Evolutionary conservation across 2,797 vertebrate species (phyloP), one percentile per base, ranked within the genome.

Genomic region (Gallinago solitaria): DNA sequence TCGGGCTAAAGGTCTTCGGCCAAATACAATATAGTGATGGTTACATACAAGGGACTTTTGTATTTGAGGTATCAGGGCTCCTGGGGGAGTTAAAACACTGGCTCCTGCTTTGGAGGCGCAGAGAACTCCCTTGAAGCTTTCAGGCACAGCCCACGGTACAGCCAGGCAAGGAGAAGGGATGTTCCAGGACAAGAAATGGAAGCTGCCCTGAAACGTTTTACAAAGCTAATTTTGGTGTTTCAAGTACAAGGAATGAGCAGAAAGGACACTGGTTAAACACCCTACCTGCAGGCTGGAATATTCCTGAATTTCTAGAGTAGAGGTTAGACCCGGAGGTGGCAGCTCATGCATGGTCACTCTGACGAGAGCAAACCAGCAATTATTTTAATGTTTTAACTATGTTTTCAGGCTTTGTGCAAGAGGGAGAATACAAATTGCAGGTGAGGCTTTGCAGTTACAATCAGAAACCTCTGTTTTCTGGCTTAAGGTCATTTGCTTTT

Each of bases 401-500:
- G 94, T 95, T 95, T 95, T 93, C 94, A 91, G 96, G 95, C 95
- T 95, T 95, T 73, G 93, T 94, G 81, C 37, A 65, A 33, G 61
- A 59, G 68, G 91, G 74, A 90, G 88, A 95, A 95, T 93, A 96
- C 89, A 95, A 97, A 96, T 96, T 75, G 93, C 93, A 93, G 94
- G 96, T 89, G 81, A 94, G 90, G 50, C 50, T 75, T 81, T 95
- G 94, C 90, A 79, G 83, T 90, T 83, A 91, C 71, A 94, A 81
- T 63, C 90, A 80, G 90, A 95, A 96, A 96, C 86, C 88, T 95
- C 88, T 92, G 92, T 93, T 95, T 96, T 93, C 91, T 96, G 94
- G 90, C 90, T 96, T 96, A 95, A 96, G 94, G 95, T 95, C 78
- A 65, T 96, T 95, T 93, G 94, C 88, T 96, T 96, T 96, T 95